phyloP scores from a whole-genome alignment of 2,113 vertebrate genomes.

The Myocastor coypus region DNA sequence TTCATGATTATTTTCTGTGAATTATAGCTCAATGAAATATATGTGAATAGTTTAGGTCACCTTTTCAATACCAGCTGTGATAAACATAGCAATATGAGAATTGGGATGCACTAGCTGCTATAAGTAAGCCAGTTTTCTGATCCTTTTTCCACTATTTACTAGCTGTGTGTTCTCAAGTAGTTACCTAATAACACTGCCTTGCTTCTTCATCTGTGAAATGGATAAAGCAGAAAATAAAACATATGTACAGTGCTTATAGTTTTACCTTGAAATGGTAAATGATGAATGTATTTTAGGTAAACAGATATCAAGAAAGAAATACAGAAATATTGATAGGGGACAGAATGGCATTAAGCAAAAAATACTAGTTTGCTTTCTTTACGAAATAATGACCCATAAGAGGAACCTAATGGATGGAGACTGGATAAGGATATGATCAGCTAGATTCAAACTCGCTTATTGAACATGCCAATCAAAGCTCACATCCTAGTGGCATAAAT shows the following conservation, averaged over 20 bases:
- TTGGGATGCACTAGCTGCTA: background rate
- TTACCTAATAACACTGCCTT: background rate
- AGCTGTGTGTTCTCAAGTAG: background rate
- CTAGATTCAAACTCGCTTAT: background rate
- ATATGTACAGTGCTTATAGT: background rate
- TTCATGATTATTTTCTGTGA: background rate
- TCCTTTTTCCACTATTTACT: background rate
- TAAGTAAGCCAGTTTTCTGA: background rate
- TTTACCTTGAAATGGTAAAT: background rate
- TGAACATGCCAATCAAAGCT: background rate
- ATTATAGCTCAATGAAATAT: constrained; percentile 20
- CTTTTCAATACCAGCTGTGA: background rate
- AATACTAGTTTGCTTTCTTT: constrained; percentile 11
- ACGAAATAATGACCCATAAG: background rate
- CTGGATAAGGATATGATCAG: background rate
- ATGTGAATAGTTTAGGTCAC: background rate
- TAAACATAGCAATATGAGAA: background rate
- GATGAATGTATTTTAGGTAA: background rate
- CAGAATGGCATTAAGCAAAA: background rate
- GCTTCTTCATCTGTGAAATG: background rate
- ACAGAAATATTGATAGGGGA: background rate
- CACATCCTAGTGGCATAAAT: background rate
- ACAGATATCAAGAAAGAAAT: background rate
- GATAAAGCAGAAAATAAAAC: background rate
- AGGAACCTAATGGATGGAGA: background rate